phyloP scores from a whole-genome alignment of 1,140 invertebrate species.

The Gryon sp. region DNA sequence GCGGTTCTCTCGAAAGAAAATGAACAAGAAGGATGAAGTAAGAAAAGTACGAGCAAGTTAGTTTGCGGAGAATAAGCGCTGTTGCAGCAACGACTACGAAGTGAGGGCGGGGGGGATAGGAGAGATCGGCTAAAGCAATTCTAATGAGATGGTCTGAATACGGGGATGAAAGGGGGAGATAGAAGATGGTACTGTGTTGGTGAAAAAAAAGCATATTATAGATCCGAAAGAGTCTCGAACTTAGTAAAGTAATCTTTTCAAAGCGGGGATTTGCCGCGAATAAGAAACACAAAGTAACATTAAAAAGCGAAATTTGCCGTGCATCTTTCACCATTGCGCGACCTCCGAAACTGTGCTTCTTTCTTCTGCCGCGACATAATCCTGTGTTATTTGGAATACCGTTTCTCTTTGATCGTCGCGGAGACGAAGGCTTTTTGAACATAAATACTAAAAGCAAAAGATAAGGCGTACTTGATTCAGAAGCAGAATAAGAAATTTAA shows the following conservation, averaged over 20 bases:
- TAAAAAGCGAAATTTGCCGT: slow-evolving; percentile 60
- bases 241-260: slow-evolving; percentile 62
- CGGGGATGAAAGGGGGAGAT: slow-evolving; percentile 13
- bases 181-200: slow-evolving; percentile 13
- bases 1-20: slow-evolving; percentile 28
- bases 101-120: not conserved
- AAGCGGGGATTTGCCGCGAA: slow-evolving; percentile 58
- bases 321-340: slow-evolving; percentile 41
- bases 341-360: slow-evolving; percentile 51
- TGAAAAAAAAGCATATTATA: slow-evolving; percentile 41
- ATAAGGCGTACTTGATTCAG: slow-evolving; percentile 53
- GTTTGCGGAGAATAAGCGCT: slow-evolving; percentile 39
- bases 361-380: slow-evolving; percentile 39
- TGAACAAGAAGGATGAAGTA: slow-evolving; percentile 25
- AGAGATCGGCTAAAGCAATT: slow-evolving; percentile 47
- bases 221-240: slow-evolving; percentile 56
- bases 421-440: slow-evolving; percentile 52
- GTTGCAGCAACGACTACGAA: slow-evolving; percentile 9
- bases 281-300: slow-evolving; percentile 63
- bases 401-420: slow-evolving; percentile 40
- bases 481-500: slow-evolving; percentile 56
- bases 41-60: slow-evolving; percentile 41
- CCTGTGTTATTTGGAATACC: slow-evolving; percentile 56
- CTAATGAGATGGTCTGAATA: slow-evolving; percentile 54
- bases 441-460: slow-evolving; percentile 58